phyloP scores from a whole-genome alignment of 2,113 vertebrate genomes.

The Ptyas mucosa region DNA sequence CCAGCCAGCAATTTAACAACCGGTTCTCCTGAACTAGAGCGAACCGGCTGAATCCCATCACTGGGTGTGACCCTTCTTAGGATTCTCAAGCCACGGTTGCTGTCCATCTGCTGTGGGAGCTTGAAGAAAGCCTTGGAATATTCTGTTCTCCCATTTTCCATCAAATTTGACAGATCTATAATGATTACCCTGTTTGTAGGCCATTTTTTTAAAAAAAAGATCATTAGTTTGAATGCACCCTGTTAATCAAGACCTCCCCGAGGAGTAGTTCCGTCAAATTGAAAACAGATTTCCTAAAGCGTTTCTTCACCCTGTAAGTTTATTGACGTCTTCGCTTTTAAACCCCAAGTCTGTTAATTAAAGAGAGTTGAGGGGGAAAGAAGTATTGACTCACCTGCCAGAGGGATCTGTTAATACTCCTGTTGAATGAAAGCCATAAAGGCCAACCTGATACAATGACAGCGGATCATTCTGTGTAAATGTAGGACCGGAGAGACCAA shows the following conservation, averaged over 20 bases:
- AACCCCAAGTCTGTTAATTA: slow-evolving; percentile 54
- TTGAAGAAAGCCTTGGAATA: not conserved
- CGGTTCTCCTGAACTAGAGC: too few species aligned
- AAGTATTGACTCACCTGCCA: slow-evolving; percentile 58
- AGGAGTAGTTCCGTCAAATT: slow-evolving; percentile 46
- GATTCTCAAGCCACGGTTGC: not conserved
- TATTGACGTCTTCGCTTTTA: slow-evolving; percentile 40
- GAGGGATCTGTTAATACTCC: slow-evolving; percentile 33
- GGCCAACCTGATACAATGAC: not conserved
- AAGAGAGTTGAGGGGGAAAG: slow-evolving; percentile 12
- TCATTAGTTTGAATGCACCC: slow-evolving; percentile 16
- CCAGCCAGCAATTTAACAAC: too few species aligned
- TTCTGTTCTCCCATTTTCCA: not conserved
- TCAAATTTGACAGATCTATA: slow-evolving; percentile 8
- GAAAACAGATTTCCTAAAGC: slow-evolving; percentile 47
- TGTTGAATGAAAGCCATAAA: slow-evolving; percentile 39
- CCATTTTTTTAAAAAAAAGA: not conserved
- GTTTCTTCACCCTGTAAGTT: slow-evolving; percentile 26
- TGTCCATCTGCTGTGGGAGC: not conserved
- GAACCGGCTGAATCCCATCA: too few species aligned
- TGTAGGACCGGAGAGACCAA: not conserved
- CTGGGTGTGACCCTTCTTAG: not conserved
- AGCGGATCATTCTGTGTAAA: not conserved
- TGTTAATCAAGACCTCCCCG: slow-evolving; percentile 32
- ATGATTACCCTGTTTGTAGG: slow-evolving; percentile 2